Conservation (phyloP, 1,140 invertebrate species). For the Pararge aegeria region DNA sequence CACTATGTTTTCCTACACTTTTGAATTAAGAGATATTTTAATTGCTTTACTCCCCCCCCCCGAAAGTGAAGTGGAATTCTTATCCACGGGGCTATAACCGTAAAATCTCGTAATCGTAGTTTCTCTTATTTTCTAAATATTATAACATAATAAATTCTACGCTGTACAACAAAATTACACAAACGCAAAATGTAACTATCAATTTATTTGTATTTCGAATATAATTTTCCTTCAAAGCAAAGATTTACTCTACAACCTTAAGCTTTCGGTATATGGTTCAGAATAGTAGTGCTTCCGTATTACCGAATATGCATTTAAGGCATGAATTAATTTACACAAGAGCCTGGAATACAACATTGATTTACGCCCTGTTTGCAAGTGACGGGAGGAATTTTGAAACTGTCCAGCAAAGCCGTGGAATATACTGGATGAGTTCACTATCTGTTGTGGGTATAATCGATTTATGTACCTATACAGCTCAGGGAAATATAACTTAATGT, state of each 20-base stretch:
- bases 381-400: constrained; percentile 25
- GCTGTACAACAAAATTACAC: neutral
- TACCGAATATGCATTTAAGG: constrained; percentile 11
- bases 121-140: neutral
- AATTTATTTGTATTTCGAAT: neutral
- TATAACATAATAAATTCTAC: neutral
- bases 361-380: constrained; percentile 22
- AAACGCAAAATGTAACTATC: constrained; percentile 20
- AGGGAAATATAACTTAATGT: no score
- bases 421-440: neutral
- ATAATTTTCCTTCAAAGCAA: neutral
- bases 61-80: no score
- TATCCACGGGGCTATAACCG: no score
- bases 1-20: no score
- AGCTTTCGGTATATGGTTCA: neutral
- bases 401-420: constrained; percentile 12
- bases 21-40: no score
- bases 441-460: neutral
- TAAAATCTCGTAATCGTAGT: no score
- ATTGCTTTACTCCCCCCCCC: no score
- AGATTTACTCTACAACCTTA: constrained; percentile 8
- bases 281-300: neutral
- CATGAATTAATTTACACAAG: constrained; percentile 21
- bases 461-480: neutral
- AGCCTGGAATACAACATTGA: constrained; percentile 18